Conservation (phyloP, 2,113 vertebrate species). For the Ariopsis seemanni region DNA sequence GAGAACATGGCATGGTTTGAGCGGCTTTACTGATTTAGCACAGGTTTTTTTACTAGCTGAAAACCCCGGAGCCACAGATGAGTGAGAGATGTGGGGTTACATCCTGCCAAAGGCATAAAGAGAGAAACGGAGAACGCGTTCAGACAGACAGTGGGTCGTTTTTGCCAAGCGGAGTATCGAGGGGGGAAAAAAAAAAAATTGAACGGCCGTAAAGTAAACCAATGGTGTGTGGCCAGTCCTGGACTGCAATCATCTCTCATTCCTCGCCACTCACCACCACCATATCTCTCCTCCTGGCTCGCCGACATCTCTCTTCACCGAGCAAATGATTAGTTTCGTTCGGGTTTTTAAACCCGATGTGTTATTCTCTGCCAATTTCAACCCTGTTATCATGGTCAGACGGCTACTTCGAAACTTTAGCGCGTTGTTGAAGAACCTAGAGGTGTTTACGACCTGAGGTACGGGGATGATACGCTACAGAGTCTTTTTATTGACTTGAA, state of each 20-base stretch:
- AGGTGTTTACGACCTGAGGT: not conserved
- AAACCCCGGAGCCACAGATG: constrained; percentile 60
- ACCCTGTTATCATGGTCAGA: not conserved
- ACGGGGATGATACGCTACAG: not conserved
- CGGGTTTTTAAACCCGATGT: not conserved
- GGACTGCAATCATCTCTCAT: not conserved
- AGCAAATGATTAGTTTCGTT: constrained; percentile 8
- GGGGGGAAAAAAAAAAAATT: not conserved
- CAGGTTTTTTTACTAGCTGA: constrained; percentile 57
- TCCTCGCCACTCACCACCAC: constrained; percentile 1
- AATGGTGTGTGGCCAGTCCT: constrained; percentile 1
- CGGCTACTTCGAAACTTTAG: not conserved
- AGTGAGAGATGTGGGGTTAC: constrained; percentile 57
- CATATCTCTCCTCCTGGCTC: not conserved
- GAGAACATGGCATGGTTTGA: constrained; percentile 52
- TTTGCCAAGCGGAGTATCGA: not conserved
- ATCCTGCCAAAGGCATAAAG: constrained; percentile 25
- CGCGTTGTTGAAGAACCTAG: not conserved
- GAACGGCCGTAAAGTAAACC: not conserved
- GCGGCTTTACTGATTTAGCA: constrained; percentile 64
- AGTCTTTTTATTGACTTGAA: not conserved
- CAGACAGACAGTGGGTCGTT: not conserved
- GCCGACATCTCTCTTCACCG: not conserved
- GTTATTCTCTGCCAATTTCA: not conserved
- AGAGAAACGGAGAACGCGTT: not conserved